Evolutionary conservation across 2,113 vertebrate genomes (phyloP), one percentile per base, ranked within the genome.

Genomic region (Seriola dumerili): DNA sequence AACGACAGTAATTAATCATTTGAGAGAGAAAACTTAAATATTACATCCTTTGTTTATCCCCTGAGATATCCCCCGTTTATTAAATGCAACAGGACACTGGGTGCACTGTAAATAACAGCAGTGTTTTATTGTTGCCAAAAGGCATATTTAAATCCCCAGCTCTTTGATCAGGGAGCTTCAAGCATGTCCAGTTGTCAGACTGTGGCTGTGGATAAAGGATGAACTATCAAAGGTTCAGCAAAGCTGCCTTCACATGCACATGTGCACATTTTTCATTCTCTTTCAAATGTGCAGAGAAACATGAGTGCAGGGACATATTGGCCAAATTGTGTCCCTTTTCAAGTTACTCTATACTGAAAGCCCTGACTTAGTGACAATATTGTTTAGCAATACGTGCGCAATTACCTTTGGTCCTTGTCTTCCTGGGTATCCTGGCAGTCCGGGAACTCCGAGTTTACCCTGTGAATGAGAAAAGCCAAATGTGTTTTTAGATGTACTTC

Each of bases 381-480:
- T 21, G 10, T 62, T 62, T 9, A 36, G 48, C 0, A 13, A 21
- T 5, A 8, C 57, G 32, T 17, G 32, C 2, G 10, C 12, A 80
- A 10, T 87, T 96, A 97, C 98, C 97, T 99, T 99, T 1, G 97
- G 97, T 32, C 98, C 98, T 94, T 98, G 97, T 93, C 98, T 96
- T 94, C 98, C 98, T 1, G 98, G 98, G 76, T 99, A 99, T 46
- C 98, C 98, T 0, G 97, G 98, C 76, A 99, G 90, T 54, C 98
- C 98, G 0, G 98, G 98, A 65, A 99, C 98, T 2, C 98, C 98
- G 0, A 99, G 97, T 83, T 99, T 99, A 58, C 98, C 98, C 98
- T 99, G 90, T 3, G 74, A 92, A 75, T 0, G 54, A 23, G 61
- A 89, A 48, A 25, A 50, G 7, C 19, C 4, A 71, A 59, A 80